Percentiles rank a stretch among this genome's conserved stretches.
phyloP scores from a whole-genome alignment of 2,113 vertebrate species.

The Spilogale gracilis region DNA sequence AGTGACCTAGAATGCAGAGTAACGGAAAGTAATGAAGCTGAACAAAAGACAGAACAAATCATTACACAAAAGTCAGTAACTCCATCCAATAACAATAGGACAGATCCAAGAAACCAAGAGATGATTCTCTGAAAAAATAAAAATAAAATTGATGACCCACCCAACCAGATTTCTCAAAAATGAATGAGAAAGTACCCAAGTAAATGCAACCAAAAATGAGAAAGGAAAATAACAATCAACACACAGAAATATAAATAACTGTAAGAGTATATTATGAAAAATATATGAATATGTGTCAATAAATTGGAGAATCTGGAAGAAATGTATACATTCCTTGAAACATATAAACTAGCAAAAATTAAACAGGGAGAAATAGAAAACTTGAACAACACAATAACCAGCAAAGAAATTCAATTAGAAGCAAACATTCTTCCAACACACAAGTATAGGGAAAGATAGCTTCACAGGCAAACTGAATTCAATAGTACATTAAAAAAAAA shows the following conservation, averaged over 20 bases:
- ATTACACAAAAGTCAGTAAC: background rate
- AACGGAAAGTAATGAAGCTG: background rate
- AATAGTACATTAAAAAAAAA: background rate
- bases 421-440: background rate
- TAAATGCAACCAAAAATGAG: background rate
- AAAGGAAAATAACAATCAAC: background rate
- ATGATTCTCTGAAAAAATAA: background rate
- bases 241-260: background rate
- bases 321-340: no score
- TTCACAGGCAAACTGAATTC: background rate
- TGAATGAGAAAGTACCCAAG: background rate
- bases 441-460: background rate
- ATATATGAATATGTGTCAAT: background rate
- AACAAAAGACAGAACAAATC: background rate
- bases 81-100: no score
- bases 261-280: background rate
- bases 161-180: background rate
- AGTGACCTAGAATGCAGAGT: background rate
- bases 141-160: background rate
- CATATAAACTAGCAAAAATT: background rate
- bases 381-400: background rate
- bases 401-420: background rate
- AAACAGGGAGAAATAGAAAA: background rate
- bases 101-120: background rate
- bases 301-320: no score